phyloP scores from a whole-genome alignment of 2,888 invertebrate species.

The Caenorhabditis virilis region DNA sequence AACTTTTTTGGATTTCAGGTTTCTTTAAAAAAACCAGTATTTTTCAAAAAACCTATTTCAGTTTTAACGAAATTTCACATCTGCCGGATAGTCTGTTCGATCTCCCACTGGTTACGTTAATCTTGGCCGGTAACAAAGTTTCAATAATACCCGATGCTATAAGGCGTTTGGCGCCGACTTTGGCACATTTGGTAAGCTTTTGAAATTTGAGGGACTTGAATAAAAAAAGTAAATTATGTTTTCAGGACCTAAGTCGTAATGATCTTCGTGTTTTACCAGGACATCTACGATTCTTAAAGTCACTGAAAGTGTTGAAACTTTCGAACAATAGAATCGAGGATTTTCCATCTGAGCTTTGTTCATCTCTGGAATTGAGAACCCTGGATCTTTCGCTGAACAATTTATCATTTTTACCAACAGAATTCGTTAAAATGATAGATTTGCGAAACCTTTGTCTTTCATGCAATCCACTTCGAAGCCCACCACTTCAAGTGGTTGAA shows the following conservation, averaged over 20 bases:
- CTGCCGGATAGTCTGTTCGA: conserved; percentile 39
- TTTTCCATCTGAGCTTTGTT: conserved; percentile 34
- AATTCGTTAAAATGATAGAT: conserved; percentile 43
- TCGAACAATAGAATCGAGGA: conserved; percentile 29
- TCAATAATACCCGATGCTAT: conserved; percentile 29
- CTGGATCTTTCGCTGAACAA: conserved; percentile 46
- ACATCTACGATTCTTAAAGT: conserved; percentile 23
- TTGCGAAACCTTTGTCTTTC: conserved; percentile 20
- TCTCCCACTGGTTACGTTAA: conserved; percentile 34
- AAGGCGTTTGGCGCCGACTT: conserved; percentile 26
- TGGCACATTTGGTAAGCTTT: conserved; percentile 23
- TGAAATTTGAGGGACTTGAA: neutral
- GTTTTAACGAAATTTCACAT: conserved; percentile 35
- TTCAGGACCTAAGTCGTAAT: conserved; percentile 30
- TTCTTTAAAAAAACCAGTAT: neutral
- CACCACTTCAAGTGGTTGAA: conserved; percentile 32
- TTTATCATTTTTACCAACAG: conserved; percentile 39
- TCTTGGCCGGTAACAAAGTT: conserved; percentile 34
- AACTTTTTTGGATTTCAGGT: conserved; percentile 41
- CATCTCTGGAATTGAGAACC: conserved; percentile 35
- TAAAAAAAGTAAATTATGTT: neutral
- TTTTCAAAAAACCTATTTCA: conserved; percentile 9
- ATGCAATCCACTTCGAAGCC: conserved; percentile 30
- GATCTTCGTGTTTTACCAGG: conserved; percentile 17
- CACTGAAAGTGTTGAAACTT: conserved; percentile 29